Evolutionary conservation across 2,797 vertebrate species (phyloP).

Genomic region (Pyrrhura leucotis): DNA sequence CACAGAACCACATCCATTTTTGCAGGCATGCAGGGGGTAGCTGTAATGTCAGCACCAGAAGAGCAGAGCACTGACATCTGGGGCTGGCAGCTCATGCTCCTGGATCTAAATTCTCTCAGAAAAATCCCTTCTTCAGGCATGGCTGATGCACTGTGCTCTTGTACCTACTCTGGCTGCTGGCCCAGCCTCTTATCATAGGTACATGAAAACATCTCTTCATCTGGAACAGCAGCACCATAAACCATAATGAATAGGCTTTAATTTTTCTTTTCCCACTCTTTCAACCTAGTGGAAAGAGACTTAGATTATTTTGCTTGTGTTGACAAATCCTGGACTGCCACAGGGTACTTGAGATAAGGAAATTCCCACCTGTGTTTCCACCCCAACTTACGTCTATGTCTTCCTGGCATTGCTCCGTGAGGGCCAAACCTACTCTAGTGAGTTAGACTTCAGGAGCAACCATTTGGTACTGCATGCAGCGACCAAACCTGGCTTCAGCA

Average conservation of each 20-base stretch:
- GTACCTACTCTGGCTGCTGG: background rate
- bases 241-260: background rate
- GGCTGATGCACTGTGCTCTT: background rate
- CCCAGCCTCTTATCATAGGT: background rate
- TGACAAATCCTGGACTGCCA: background rate
- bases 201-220: background rate
- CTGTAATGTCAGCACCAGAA: background rate
- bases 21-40: background rate
- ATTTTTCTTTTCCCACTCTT: background rate
- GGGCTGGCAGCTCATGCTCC: background rate
- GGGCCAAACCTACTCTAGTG: background rate
- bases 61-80: background rate
- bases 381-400: rapidly evolving
- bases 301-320: background rate
- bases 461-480: background rate
- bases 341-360: background rate
- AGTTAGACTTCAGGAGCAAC: background rate
- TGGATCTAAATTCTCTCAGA: background rate
- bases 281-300: background rate
- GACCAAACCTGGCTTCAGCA: background rate
- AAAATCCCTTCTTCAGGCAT: background rate
- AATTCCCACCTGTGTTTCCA: background rate
- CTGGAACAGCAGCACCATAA: background rate
- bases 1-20: background rate
- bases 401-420: background rate